Evolutionary conservation across 2,113 vertebrate genomes (phyloP).

Genomic region (Progne subis): DNA sequence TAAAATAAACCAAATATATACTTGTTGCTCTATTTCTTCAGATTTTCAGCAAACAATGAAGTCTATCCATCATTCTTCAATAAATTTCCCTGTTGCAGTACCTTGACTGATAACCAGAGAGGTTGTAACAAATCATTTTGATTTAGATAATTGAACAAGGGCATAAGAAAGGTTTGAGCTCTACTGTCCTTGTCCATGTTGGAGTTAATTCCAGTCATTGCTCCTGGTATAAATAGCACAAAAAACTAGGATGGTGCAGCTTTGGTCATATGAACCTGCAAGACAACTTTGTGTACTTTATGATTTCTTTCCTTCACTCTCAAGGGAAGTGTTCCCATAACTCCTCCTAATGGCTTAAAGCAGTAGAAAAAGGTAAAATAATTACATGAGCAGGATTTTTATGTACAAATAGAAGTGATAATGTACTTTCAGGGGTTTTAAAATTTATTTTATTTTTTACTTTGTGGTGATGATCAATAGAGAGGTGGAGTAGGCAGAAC

Average conservation of each 20-base stretch:
- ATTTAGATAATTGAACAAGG: background rate
- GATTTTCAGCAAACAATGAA: background rate
- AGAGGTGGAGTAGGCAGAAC: background rate
- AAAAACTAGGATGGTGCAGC: background rate
- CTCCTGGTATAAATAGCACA: background rate
- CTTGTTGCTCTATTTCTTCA: background rate
- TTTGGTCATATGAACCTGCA: background rate
- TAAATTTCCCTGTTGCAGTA: background rate
- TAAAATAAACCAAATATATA: background rate
- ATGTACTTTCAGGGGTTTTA: background rate
- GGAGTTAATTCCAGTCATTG: background rate
- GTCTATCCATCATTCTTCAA: background rate
- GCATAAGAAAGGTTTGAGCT: background rate
- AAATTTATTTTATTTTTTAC: background rate
- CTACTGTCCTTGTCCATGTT: background rate
- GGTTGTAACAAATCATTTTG: background rate
- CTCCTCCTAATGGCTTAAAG: background rate
- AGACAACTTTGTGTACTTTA: background rate
- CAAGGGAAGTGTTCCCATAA: fast-evolving
- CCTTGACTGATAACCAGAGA: background rate
- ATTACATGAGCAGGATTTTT: background rate
- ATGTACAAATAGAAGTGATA: background rate
- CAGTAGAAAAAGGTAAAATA: background rate
- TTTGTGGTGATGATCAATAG: fast-evolving
- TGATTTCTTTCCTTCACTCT: background rate